phyloP scores from a whole-genome alignment of 2,888 invertebrate species.

The Agrypnus murinus region DNA sequence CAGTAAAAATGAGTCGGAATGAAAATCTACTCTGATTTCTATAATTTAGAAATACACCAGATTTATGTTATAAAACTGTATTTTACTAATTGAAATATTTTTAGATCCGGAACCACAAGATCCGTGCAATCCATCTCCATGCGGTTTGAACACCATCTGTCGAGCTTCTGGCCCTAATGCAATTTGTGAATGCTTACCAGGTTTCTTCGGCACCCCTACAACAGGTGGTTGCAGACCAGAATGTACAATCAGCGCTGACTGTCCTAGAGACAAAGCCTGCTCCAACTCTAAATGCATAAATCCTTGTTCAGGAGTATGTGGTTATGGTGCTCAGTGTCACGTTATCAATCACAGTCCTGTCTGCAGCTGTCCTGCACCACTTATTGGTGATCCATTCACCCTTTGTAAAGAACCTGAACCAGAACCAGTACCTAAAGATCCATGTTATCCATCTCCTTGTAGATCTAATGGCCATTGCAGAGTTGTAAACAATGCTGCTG shows the following conservation, averaged over 20 bases:
- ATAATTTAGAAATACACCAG: no score
- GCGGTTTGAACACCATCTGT: slow-evolving; percentile 86
- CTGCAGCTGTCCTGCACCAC: slow-evolving; percentile 83
- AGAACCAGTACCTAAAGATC: slow-evolving; percentile 75
- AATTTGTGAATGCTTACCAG: slow-evolving; percentile 84
- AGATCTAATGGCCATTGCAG: slow-evolving; percentile 88
- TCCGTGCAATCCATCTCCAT: slow-evolving; percentile 78
- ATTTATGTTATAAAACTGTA: no score
- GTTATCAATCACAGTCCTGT: slow-evolving; percentile 90
- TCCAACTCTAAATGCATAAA: slow-evolving; percentile 86
- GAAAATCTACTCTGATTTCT: no score
- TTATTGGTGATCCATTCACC: slow-evolving; percentile 88
- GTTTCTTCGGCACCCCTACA: slow-evolving; percentile 82
- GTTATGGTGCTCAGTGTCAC: slow-evolving; percentile 83
- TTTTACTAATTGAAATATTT: slow-evolving; percentile 11
- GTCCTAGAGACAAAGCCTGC: slow-evolving; percentile 83
- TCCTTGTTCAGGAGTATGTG: slow-evolving; percentile 88
- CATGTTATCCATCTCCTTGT: slow-evolving; percentile 91
- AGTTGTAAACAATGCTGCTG: slow-evolving; percentile 80
- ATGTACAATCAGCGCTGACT: slow-evolving; percentile 88
- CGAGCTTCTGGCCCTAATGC: slow-evolving; percentile 74
- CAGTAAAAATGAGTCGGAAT: no score
- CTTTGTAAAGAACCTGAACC: slow-evolving; percentile 75
- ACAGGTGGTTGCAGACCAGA: slow-evolving; percentile 86
- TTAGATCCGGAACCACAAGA: slow-evolving; percentile 63